Base-by-base conservation (phyloP, 2,113 vertebrate genomes). In the Lepidothrix coronata region DNA sequence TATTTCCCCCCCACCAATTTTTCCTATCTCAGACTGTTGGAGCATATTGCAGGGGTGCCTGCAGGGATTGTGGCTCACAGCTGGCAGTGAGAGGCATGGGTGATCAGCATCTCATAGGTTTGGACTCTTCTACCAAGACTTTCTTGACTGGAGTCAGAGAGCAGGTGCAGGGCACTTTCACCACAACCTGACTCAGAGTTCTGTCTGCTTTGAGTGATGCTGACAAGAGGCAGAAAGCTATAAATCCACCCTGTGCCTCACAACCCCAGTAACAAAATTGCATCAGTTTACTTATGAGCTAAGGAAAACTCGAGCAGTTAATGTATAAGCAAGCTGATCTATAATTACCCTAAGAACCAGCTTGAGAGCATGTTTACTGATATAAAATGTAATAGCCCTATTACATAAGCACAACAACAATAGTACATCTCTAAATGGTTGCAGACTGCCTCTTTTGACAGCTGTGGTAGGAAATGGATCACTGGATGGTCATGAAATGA, bases 401-500 rank as follows among this genome's bases (percentile, higher is more conserved):
- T 92, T 91, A 89, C 86, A 81, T 62, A 95, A 88, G 65, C 27
- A 35, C 57, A 85, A 16, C 33, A 95, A 77, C 77, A 92, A 74
- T 72, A 70, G 63, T 55, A 35, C 30, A 24, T 93, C 89, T 94
- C 61, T 76, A 85, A 96, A 94, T 80, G 81, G 82, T 62, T 93
- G 61, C 78, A 55, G 77, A 75, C 66, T 95, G 84, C 88, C 62
- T 95, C 59, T 81, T 92, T 85, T 96, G 92, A 97, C 95, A 97
- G 86, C 89, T 83, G 68, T 88, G 88, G 80, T 95, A 75, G 93
- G 95, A 96, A 96, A 96, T 94, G 89, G 95, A 97, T 97, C 88
- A 91, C 86, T 92, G 72, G 58, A 93, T 84, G 78, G 85, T 92
- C 81, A 88, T 88, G 88, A 97, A 97, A 97, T 97, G 63, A 95